Base-by-base conservation (phyloP, 2,113 vertebrate genomes). In the Vulpes ferrilata region DNA sequence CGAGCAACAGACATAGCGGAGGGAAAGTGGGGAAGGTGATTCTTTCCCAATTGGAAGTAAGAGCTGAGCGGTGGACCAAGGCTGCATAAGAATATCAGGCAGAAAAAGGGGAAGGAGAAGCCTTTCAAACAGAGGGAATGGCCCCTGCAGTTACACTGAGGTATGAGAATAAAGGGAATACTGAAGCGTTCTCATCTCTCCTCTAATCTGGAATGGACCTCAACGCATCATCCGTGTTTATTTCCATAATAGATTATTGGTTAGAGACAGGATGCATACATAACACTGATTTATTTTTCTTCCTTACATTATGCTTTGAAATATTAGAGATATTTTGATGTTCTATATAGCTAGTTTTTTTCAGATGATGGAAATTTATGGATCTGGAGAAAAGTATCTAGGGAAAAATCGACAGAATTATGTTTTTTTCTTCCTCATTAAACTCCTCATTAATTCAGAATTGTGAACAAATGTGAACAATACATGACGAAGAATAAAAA, bases 401-500 rank as follows among this genome's bases (percentile, higher is more conserved):
- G 94, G 85, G 84, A 57, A 89, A 97, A 98, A 96, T 64, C 94
- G 93, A 71, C 78, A 98, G 93, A 97, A 95, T 98, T 98, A 95
- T 97, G 90, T 92, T 90, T 97, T 95, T 51, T 88, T 88, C 74
- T 97, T 96, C 73, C 92, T 98, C 96, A 94, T 98, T 97, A 98
- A 87, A 84, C 95, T 96, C 65, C 90, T 96, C 97, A 98, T 97
- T 98, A 98, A 97, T 96, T 96, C 95, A 96, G 90, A 96, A 88
- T 73, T 92, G 88, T 92, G 92, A 95, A 97, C 5, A 55, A 95
- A 92, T 88, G 71, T 79, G 97, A 96, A 96, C 94, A 97, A 92
- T 93, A 96, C 93, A 90, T 74, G 90, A 94, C 15, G 78, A 96
- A 95, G 93, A 96, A 92, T 88, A 93, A 97, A 96, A 96, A 94